Base-by-base conservation (phyloP, 2,113 vertebrate species). In the Orthonyx spaldingii region DNA sequence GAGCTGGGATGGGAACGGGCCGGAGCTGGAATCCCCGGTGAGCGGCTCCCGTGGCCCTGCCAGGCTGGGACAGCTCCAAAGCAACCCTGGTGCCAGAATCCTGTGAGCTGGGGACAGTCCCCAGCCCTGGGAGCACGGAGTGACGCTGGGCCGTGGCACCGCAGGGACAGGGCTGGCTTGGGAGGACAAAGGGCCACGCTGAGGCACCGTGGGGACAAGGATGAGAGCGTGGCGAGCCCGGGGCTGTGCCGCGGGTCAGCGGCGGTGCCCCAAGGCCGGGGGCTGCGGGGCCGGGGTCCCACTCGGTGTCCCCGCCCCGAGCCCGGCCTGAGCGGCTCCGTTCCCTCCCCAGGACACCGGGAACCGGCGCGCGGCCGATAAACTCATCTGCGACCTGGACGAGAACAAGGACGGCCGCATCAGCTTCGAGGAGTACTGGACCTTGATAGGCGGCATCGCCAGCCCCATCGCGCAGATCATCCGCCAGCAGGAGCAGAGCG, bases 351-450 rank as follows among this genome's bases (percentile, higher is more conserved):
- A 98, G 98, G 98, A 98, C 91, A 98, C 98, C 0, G 97, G 98
- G 49, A 98, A 98, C 83, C 97, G 98, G 4, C 97, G 98, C 0
- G 98, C 98, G 0, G 98, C 98, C 1, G 97, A 98, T 65, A 98
- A 98, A 37, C 98, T 98, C 57, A 98, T 98, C 93, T 97, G 98
- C 9, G 97, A 97, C 60, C 95, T 98, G 91, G 98, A 98, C 0
- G 96, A 98, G 93, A 98, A 98, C 79, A 98, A 98, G 1, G 98
- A 98, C 0, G 98, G 98, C 2, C 95, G 96, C 64, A 98, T 98
- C 97, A 98, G 98, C 92, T 98, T 98, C 35, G 97, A 98, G 10
- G 98, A 98, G 92, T 98, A 98, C 92, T 98, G 98, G 98, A 98
- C 97, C 96, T 86, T 98, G 96, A 98, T 98, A 68, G 98, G 98